phyloP scores from a whole-genome alignment of 2,888 invertebrate species.

The Trichopria drosophilae region DNA sequence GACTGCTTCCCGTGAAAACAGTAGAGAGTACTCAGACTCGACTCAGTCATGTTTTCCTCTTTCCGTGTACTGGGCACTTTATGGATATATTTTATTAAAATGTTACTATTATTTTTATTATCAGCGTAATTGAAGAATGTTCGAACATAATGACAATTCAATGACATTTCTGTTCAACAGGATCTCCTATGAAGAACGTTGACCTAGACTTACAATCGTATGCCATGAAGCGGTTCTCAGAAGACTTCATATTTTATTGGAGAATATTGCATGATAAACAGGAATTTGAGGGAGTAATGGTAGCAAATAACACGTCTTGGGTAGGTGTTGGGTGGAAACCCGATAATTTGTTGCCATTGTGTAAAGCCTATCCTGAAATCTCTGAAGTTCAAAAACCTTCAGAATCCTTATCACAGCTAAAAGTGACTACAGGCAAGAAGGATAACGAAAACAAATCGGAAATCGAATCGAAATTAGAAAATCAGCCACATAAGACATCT shows the following conservation, averaged over 20 bases:
- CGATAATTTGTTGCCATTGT: conserved; percentile 70
- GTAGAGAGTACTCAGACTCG: no score
- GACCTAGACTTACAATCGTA: conserved; percentile 74
- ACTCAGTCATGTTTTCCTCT: no score
- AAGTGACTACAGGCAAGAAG: no score
- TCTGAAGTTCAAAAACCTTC: conserved; percentile 54
- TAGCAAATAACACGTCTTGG: conserved; percentile 84
- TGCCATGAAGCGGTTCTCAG: conserved; percentile 71
- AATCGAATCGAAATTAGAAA: conserved; percentile 53
- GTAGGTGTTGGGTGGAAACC: conserved; percentile 91
- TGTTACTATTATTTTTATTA: conserved; percentile 2
- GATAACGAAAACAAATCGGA: conserved; percentile 54
- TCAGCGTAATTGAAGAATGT: not conserved
- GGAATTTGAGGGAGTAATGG: conserved; percentile 87
- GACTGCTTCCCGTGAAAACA: no score
- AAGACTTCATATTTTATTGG: conserved; percentile 82
- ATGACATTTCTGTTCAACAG: conserved; percentile 57
- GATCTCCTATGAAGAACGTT: conserved; percentile 74
- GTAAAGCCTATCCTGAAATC: conserved; percentile 79
- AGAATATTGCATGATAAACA: conserved; percentile 76
- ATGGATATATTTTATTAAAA: no score
- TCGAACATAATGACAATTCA: not conserved
- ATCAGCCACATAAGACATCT: conserved; percentile 52
- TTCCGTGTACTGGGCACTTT: no score
- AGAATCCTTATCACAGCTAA: no score